Evolutionary conservation across 2,113 vertebrate species (phyloP).

Genomic region (Pipa parva): DNA sequence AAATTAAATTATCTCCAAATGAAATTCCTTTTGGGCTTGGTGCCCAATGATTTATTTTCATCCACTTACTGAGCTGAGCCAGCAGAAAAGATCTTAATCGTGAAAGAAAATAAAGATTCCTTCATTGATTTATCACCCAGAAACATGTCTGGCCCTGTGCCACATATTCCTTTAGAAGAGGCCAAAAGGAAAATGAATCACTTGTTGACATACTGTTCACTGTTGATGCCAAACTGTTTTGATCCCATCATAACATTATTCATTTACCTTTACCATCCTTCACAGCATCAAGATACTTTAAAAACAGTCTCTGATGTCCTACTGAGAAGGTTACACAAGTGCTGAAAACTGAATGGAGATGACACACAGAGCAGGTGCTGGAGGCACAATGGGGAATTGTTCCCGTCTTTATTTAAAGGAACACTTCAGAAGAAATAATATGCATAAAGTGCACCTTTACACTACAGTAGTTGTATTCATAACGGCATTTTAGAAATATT

Average conservation of each 20-base stretch:
- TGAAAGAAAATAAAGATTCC: background rate
- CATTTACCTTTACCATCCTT: background rate
- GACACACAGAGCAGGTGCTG: too few species aligned
- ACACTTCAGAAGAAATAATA: too few species aligned
- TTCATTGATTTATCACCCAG: background rate
- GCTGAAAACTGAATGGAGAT: too few species aligned
- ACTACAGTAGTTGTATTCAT: too few species aligned
- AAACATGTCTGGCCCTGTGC: background rate
- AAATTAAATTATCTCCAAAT: background rate
- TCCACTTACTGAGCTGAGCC: background rate
- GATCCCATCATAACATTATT: background rate
- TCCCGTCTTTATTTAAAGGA: too few species aligned
- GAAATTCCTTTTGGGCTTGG: background rate
- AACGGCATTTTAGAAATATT: too few species aligned
- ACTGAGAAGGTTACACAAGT: too few species aligned
- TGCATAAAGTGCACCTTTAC: too few species aligned
- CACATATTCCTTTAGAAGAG: background rate
- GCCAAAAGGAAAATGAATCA: constrained; percentile 2
- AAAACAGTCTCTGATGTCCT: too few species aligned
- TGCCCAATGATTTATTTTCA: background rate
- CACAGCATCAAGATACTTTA: too few species aligned
- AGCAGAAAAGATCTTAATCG: background rate
- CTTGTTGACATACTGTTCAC: background rate
- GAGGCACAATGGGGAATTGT: too few species aligned
- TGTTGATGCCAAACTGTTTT: background rate